Conservation (phyloP, 2,888 invertebrate species). For the Biston betularia region DNA sequence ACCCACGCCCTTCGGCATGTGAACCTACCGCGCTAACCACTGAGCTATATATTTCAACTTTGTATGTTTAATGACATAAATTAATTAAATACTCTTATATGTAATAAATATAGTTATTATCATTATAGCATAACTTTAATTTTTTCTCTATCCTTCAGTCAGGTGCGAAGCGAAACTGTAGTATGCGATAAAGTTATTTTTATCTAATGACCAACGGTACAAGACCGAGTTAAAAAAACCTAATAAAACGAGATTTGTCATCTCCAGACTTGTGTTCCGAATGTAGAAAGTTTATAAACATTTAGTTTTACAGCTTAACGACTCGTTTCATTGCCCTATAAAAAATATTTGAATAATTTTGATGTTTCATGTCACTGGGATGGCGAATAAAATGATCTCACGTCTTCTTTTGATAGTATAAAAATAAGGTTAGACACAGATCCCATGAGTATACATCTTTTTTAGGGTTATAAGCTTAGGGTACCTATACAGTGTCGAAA, state of each 20-base stretch:
- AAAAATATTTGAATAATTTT: conserved; percentile 57
- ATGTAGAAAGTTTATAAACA: conserved; percentile 44
- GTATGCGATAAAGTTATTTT: conserved; percentile 26
- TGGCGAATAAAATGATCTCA: conserved; percentile 37
- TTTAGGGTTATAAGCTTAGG: too few species aligned
- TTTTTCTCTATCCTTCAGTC: not conserved
- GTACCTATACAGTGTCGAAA: too few species aligned
- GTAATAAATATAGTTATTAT: too few species aligned
- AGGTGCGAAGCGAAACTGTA: conserved; percentile 13
- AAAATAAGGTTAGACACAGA: not conserved
- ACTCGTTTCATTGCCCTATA: conserved; percentile 58
- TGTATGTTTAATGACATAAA: too few species aligned
- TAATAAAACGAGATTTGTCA: conserved; percentile 45
- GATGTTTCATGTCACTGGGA: conserved; percentile 57
- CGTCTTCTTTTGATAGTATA: conserved; percentile 14
- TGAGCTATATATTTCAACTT: too few species aligned
- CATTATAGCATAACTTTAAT: too few species aligned
- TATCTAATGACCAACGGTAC: conserved; percentile 29
- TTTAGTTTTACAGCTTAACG: conserved; percentile 51
- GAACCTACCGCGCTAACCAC: too few species aligned
- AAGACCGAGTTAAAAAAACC: conserved; percentile 34
- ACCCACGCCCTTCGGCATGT: too few species aligned
- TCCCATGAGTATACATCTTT: too few species aligned
- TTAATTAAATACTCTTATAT: too few species aligned
- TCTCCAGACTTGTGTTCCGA: conserved; percentile 40